Evolutionary conservation across 1,140 invertebrate genomes (phyloP).

Genomic region (Pemphigus obesinymphae): DNA sequence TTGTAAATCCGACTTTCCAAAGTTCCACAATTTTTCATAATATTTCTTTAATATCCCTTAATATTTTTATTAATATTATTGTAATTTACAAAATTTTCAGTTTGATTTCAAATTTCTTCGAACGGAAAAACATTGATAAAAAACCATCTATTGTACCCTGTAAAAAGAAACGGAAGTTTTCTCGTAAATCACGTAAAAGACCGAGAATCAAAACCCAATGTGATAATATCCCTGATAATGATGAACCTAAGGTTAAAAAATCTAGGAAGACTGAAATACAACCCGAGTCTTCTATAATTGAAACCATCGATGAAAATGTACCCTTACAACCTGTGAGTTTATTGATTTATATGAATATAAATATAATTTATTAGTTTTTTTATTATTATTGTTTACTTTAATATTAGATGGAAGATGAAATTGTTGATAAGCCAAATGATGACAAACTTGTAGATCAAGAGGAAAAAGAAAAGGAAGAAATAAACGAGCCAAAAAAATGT

Average conservation of each 20-base stretch:
- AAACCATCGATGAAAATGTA: background rate
- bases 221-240: background rate
- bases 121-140: background rate
- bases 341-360: background rate
- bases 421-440: background rate
- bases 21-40: too few species aligned
- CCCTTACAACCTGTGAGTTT: background rate
- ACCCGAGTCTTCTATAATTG: background rate
- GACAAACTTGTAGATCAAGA: background rate
- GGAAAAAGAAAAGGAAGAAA: background rate
- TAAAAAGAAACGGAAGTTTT: background rate
- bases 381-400: background rate
- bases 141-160: background rate
- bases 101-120: constrained; percentile 6
- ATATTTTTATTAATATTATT: too few species aligned
- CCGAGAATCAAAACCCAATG: background rate
- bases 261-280: background rate
- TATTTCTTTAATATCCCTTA: too few species aligned
- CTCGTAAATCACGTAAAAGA: constrained; percentile 32
- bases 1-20: too few species aligned
- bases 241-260: constrained; percentile 2
- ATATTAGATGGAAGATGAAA: background rate
- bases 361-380: background rate
- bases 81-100: too few species aligned
- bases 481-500: background rate